Base-by-base conservation (phyloP, 1,140 invertebrate species). In the Mycetomoellerius zeteki region DNA sequence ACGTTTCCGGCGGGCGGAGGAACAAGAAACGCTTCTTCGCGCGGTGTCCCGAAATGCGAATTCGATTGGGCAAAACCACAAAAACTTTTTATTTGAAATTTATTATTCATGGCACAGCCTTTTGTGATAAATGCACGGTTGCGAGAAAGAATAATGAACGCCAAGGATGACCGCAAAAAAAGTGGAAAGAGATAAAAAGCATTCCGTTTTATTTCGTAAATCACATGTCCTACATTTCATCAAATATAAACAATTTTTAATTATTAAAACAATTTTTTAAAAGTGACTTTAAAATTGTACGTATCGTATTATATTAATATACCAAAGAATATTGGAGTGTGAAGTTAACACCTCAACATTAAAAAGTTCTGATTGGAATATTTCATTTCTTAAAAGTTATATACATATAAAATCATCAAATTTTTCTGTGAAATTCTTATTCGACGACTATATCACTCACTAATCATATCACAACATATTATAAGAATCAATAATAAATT, bases 1-100 rank as follows among this genome's bases (percentile, higher is more conserved):
- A 24, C 27, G 50, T 37, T 82, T 72, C 78, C 78, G 65, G 33
- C 33, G 30, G 4, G 73, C 24, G 69, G 6, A 47, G 12, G 21
- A 54, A 65, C 72, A 62, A 64, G 75, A 80, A 80, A 65, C 54
- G 56, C 65, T 73, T 56, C 80, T 84, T 84, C 80, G 56, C 69
- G 54, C 14, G 27, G 27, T 47, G 37, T 60, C 27, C 80, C 33
- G 37, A 82, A 84, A 84, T 84, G 69, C 69, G 69, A 84, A 60
- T 62, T 60, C 80, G 69, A 84, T 84, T 75, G 69, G 43, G 24
- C 54, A 56, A 81, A 81, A 81, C n/a, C 69, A 8, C 54, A 27
- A 50, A 21, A 50, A 84, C 71, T 75, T 84, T 73, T 84, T 75
- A 56, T 43, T 43, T 27, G 7, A 43, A 47, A 60, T 84, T 84